Evolutionary conservation across 1,140 invertebrate genomes (phyloP).

Genomic region (Neodiprion lecontei): DNA sequence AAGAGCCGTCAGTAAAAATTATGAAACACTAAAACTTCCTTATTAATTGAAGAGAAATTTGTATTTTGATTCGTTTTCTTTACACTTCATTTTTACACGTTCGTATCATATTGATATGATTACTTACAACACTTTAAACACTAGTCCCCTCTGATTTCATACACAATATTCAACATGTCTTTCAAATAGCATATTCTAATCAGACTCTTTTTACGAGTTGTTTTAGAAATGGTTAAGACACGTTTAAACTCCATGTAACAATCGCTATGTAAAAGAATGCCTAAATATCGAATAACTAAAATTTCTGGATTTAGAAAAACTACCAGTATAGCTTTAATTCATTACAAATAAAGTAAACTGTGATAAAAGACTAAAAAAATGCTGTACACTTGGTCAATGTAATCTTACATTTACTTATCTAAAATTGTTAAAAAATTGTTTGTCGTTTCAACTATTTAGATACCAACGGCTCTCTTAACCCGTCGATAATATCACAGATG

Average conservation of each 20-base stretch:
- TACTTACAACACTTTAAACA: conserved; percentile 2
- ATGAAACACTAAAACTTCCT: conserved; percentile 39
- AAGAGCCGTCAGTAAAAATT: conserved; percentile 50
- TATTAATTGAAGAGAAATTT: conserved; percentile 22
- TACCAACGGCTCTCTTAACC: conserved; percentile 54
- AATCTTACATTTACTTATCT: conserved; percentile 37
- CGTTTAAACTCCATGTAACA: background rate
- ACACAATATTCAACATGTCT: background rate
- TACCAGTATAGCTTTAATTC: background rate
- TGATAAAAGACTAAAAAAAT: conserved; percentile 14
- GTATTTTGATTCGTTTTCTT: conserved; percentile 24
- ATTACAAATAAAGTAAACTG: background rate
- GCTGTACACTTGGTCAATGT: conserved; percentile 43
- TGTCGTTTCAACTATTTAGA: conserved; percentile 29
- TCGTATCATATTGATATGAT: conserved; percentile 1
- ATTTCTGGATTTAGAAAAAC: background rate
- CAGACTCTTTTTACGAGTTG: background rate
- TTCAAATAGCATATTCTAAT: background rate
- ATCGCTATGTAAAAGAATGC: background rate
- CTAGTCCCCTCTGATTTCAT: background rate
- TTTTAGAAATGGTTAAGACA: background rate
- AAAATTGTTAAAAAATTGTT: conserved; percentile 29
- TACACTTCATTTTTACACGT: conserved; percentile 11
- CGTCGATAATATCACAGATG: conserved; percentile 62
- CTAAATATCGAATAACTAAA: background rate